Evolutionary conservation across 2,113 vertebrate species (phyloP), one percentile per base, ranked within the genome.

Genomic region (Mystacornis crossleyi): DNA sequence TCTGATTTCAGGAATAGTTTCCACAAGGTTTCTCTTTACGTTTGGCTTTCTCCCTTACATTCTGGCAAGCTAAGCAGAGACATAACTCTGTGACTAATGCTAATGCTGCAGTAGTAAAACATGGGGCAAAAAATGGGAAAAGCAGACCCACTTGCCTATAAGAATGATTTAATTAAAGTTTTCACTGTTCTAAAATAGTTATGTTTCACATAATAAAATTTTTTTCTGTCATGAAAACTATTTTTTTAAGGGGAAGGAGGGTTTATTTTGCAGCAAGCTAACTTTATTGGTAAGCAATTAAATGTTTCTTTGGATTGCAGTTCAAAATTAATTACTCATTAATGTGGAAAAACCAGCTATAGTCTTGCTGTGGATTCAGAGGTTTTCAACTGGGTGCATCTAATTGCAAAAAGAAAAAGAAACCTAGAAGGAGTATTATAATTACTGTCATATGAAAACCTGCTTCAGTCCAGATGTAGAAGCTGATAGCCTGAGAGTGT

Each of bases 81-180:
- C 89, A 34, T 81, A 91, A 84, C 36, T 86, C 70, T 81, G 42
- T 91, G 87, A 95, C 78, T 91, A 96, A 94, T 80, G 74, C 55
- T 93, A 74, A 90, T 82, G 71, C 85, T 94, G 94, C 50, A 77
- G 62, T 61, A 90, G 78, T 95, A 86, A 97, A 96, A 92, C 71
- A 88, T 4, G 83, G 58, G 58, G 70, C 26, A 93, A 94, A 94
- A 96, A 90, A 94, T 92, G 92, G 71, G 79, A 97, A 96, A 96
- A 95, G 47, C 92, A 96, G 93, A 86, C 74, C 60, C 42, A 40
- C 74, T 87, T 75, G 58, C 81, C 65, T 45, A 1, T 70, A 86
- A 96, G 93, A 92, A 90, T 93, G 64, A 95, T 94, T 97, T 96
- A 96, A 96, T 97, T 96, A 50, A 94, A 95, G 81, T 95, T 96